Base-by-base conservation (phyloP, 2,113 vertebrate genomes). In the rat (Rattus norvegicus) region DNA sequence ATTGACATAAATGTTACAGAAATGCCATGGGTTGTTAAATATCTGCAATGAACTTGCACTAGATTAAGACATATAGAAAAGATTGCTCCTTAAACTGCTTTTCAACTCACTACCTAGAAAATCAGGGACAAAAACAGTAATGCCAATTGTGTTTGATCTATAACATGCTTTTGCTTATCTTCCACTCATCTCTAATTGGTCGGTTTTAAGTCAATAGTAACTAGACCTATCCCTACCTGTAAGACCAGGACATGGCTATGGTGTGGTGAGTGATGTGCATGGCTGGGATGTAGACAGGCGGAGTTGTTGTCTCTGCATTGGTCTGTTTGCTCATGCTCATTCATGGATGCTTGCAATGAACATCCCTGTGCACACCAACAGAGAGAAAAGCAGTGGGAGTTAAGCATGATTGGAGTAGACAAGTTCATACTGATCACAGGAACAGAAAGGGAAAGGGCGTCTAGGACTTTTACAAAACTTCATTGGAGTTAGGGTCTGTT, bases 181-280 rank as follows among this genome's bases (percentile, higher is more conserved):
- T 70, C 59, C 36, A 7, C 43, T 90, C 85, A 88, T 49, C 12
- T 69, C 10, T 87, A 24, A 63, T 3, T 84, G 9, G 9, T 92
- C 19, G 16, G 22, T 77, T 76, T 83, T 56, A 67, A 69, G 39
- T 47, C 75, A 65, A 56, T 49, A 77, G 9, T 73, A n/a, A 54
- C 65, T n/a, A 13, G 43, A 52, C 33, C 52, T n/a, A 59, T 16
- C 10, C 47, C 24, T 88, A 22, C 11, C 67, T 16, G 24, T 26
- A 54, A 88, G 14, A 16, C 20, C 7, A 54, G 30, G 54, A n/a
- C 85, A 26, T 54, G 10, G 47, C 14, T 61, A 36, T 5, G 43
- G 5, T 7, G 20, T 33, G 2, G 3, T 59, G 3, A 26, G 17
- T 33, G 14, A 1, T 1, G 0, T 26, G 12, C 11, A 30, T 7